Evolutionary conservation across 2,113 vertebrate genomes (phyloP), one percentile per base, ranked within the genome.

Genomic region (Polyodon spathula): DNA sequence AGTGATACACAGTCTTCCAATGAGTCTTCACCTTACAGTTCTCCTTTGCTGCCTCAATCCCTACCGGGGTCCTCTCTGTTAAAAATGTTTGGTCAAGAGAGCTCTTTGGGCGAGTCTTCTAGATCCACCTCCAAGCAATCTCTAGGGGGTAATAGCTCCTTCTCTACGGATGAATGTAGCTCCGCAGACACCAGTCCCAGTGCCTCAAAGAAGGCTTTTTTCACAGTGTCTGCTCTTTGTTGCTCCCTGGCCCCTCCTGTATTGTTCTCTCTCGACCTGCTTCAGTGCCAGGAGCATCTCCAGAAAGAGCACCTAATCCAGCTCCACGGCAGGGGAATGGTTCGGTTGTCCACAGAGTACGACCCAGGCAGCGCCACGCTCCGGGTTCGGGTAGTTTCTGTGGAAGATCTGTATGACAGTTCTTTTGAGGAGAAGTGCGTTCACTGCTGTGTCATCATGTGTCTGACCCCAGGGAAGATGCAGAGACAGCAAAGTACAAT

Each of bases 401-500:
- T 88, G 56, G 80, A 87, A 42, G 73, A 62, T 39, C 57, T 81
- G 10, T 61, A 68, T 40, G 70, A 81, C 1, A 37, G 60, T 0
- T 43, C 38, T 6, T 39, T 50, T 4, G 68, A 78, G n/a, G 61
- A n/a, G 15, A 68, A 58, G 41, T 66, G 69, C 54, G 54, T 75
- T 44, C 73, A 77, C 69, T 84, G 84, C 62, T 67, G 71, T 8
- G 66, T 88, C 15, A 81, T 42, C 63, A 63, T 86, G 60, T 78
- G 80, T 61, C 71, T 88, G 64, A 80, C 55, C 11, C 86, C 86
- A 0, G 86, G 83, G 56, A 85, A 81, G 62, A 67, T 75, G 50
- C 83, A 88, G 71, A 67, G 63, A 6, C 84, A 87, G 70, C 58
- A 78, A 63, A 84, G 83, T 6, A 68, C 84, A 64, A 78, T 66